Evolutionary conservation across 2,888 invertebrate species (phyloP), one percentile per base, ranked within the genome.

Genomic region (Caenorhabditis auriculariae): DNA sequence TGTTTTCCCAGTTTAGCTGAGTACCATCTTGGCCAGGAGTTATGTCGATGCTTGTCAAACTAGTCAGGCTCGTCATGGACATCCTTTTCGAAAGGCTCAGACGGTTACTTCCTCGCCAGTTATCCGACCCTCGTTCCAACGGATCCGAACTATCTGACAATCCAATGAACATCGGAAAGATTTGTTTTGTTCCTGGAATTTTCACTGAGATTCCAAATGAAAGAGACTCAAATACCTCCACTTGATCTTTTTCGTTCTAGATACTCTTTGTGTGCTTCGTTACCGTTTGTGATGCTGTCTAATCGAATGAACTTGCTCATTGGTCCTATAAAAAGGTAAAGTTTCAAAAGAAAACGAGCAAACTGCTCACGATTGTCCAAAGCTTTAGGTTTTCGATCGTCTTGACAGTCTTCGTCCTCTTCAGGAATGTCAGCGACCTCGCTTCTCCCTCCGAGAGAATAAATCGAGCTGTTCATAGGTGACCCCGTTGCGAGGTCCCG

Each of bases 81-180:
- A 78, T 64, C 12, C 77, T 41, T 27, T 75, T 68, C 2, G 75
- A 71, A 26, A 77, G n/a, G n/a, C 46, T 35, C 21, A 60, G 27
- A 1, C 51, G 42, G 32, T 51, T 39, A 43, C 42, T 32, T 24
- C 24, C 17, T 21, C 44, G 29, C n/a, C n/a, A 19, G n/a, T 29
- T 41, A 24, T 55, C 52, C 28, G n/a, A 28, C 26, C 7, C 51
- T 45, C 38, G 56, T 41, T 1, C 29, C 19, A 23, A 12, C 42
- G 26, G n/a, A 24, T 28, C 27, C 47, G 54, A 61, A 5, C 53
- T 55, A 24, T 66, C 71, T 9, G 62, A 58, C 19, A 77, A 44
- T 23, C 77, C 77, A 32, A 77, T 77, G 59, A 77, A 77, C 76
- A 77, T 78, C 5, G 74, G 72, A 54, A 77, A 77, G 44, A 77